A percentile compares a stretch with the other conserved stretches of the same genome.
Evolutionary conservation across 2,888 invertebrate species (phyloP).

Genomic region (Argyresthia albistria): DNA sequence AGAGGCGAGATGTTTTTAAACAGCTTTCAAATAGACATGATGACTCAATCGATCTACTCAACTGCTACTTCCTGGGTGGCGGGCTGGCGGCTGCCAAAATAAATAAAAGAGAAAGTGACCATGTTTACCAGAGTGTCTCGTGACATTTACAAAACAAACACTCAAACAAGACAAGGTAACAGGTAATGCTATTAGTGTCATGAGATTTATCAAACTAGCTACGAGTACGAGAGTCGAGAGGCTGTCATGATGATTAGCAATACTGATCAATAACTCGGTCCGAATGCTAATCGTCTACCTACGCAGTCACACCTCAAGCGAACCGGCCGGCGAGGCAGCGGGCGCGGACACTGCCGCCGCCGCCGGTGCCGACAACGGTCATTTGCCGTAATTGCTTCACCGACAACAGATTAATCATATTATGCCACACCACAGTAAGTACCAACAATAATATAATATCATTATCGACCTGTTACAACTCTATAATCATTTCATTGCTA

Average conservation of each 20-base stretch:
- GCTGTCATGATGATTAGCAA: slow-evolving; percentile 49
- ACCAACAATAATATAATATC: slow-evolving; percentile 35
- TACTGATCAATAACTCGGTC: slow-evolving; percentile 46
- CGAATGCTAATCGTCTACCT: slow-evolving; percentile 29
- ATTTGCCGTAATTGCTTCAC: slow-evolving; percentile 52
- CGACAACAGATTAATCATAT: slow-evolving; percentile 55
- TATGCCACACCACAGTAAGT: slow-evolving; percentile 36
- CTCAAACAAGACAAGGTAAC: not conserved
- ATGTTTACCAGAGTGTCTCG: not conserved
- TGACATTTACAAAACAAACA: not conserved
- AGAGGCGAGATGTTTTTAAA: not conserved
- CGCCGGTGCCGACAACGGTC: slow-evolving; percentile 25
- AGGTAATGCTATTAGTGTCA: slow-evolving; percentile 1
- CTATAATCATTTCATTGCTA: slow-evolving; percentile 23
- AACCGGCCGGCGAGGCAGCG: slow-evolving; percentile 9
- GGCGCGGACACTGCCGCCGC: slow-evolving; percentile 8
- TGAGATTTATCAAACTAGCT: not conserved
- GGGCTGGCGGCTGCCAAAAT: not conserved
- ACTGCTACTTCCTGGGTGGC: not conserved
- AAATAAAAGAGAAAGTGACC: slow-evolving; percentile 1
- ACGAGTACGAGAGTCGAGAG: slow-evolving; percentile 40
- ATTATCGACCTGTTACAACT: slow-evolving; percentile 40
- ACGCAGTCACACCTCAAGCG: slow-evolving; percentile 18
- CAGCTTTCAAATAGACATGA: not conserved
- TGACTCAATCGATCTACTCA: not conserved